Base-by-base conservation (phyloP, 2,797 vertebrate species). In the Glyptemys insculpta region DNA sequence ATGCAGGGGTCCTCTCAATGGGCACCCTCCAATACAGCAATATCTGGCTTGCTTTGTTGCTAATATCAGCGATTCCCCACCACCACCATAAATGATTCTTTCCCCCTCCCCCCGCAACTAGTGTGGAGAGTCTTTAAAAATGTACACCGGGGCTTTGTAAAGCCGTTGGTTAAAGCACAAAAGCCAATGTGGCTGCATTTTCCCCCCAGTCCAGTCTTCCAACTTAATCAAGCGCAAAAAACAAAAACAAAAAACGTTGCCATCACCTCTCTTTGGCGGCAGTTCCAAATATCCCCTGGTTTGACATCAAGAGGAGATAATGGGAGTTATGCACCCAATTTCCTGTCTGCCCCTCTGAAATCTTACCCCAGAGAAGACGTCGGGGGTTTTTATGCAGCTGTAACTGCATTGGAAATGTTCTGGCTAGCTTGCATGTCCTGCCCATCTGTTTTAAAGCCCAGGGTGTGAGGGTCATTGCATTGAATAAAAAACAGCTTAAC, bases 1-100 rank as follows among this genome's bases (percentile, higher is more conserved):
- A 15, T 62, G 59, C 6, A 31, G 82, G n/a, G 12, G n/a, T 34
- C 34, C 5, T 27, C 16, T 49, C n/a, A 88, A 56, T 74, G 59
- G 49, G 49, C 85, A 90, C 85, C 44, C 85, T 92, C 34, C 53
- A 87, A 6, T 74, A 62, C 81, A 91, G 88, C 18, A 54, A 23
- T 1, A 12, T 8, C 18, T 3, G 56, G 37, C 37, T 74, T 74
- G 68, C 68, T 74, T 68, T 44, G 19, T 74, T 74, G 5, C 21
- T 65, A 7, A 74, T 44, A 72, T 25, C 37, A 6, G 6, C 7
- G 52, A 52, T 52, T 18, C 16, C 50, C 16, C 50, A 18, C 15
- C 12, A 12, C 49, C 49, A 3, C 49, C 68, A 44, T 25, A 74
- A 44, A 23, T 74, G 59, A 65, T 65, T 16, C 6, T 6, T 29